A percentile compares a stretch with the other conserved stretches of the same genome.
phyloP scores from a whole-genome alignment of 2,888 invertebrate species.

The Fragum fragum region DNA sequence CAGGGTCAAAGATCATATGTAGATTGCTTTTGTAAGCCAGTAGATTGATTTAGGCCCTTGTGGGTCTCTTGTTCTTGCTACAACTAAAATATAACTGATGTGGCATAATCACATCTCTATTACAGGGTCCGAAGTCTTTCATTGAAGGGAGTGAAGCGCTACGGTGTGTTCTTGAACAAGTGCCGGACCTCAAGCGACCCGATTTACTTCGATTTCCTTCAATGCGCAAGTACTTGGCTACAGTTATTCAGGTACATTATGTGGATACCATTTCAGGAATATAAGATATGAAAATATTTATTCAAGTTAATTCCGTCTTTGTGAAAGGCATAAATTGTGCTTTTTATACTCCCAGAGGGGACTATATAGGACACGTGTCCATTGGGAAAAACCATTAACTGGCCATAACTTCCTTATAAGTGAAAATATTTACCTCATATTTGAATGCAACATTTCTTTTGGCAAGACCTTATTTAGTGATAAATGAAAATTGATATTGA shows the following conservation, averaged over 20 bases:
- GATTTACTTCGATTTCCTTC: background rate
- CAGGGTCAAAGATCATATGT: background rate
- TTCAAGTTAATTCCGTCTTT: background rate
- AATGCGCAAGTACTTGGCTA: conserved; percentile 8
- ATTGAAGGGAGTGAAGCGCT: background rate
- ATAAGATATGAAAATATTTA: background rate
- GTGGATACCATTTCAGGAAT: background rate
- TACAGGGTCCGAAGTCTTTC: background rate
- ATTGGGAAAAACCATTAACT: background rate
- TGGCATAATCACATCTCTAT: too few species aligned
- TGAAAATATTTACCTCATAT: too few species aligned
- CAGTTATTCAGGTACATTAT: background rate
- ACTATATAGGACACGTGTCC: background rate
- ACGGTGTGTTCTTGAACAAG: conserved; percentile 6
- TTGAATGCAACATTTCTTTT: too few species aligned
- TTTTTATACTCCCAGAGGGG: background rate
- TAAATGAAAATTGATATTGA: too few species aligned
- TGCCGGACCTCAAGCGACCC: background rate
- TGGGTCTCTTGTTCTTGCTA: background rate
- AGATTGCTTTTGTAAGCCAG: background rate
- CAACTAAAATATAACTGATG: too few species aligned
- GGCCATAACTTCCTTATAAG: background rate
- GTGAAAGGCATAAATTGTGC: background rate
- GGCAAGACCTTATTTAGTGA: too few species aligned
- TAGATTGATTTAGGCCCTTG: background rate